Percentiles rank a stretch among this genome's conserved stretches.
These are phyloP conservation scores for Phrynocephalus vlangalii DNA, from an alignment of 2,797 vertebrate genomes.

Conservation along the genomic window DNA sequence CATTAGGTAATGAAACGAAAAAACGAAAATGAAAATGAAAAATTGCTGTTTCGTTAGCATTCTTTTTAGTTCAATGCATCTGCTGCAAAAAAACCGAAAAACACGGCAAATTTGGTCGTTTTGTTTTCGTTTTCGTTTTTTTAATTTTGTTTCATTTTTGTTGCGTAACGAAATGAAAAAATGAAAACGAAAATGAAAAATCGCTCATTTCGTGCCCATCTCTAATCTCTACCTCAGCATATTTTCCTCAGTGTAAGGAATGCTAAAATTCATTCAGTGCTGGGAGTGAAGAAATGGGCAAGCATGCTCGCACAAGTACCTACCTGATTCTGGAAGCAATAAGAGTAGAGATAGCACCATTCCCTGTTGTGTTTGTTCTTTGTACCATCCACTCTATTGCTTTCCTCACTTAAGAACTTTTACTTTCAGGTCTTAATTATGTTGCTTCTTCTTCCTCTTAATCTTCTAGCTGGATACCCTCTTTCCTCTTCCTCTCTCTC, in stretches of 20 bases:
- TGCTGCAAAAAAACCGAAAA: too few species aligned
- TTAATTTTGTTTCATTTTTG: too few species aligned
- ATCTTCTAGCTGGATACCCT: background rate
- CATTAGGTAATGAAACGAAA: too few species aligned
- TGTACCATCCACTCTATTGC: background rate
- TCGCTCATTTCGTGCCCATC: too few species aligned
- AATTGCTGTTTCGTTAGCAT: too few species aligned
- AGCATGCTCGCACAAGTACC: background rate
- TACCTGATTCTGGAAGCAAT: background rate
- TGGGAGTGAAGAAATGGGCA: background rate
- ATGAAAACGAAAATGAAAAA: too few species aligned
- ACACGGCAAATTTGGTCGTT: too few species aligned
- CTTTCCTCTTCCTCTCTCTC: background rate
- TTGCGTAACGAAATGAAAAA: too few species aligned
- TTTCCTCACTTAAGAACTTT: background rate
- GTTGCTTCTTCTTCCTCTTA: background rate
- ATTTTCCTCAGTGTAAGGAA: background rate
- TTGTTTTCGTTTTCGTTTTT: too few species aligned
- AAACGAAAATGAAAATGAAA: too few species aligned
- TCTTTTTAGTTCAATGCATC: too few species aligned
- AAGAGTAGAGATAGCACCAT: background rate
- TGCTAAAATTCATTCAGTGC: background rate
- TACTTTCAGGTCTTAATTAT: background rate
- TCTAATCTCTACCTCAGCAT: too few species aligned
- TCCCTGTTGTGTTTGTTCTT: background rate